Percentiles rank a stretch among this genome's conserved stretches.
phyloP scores from a whole-genome alignment of 1,140 invertebrate species.

The Drosophila paulistorum region DNA sequence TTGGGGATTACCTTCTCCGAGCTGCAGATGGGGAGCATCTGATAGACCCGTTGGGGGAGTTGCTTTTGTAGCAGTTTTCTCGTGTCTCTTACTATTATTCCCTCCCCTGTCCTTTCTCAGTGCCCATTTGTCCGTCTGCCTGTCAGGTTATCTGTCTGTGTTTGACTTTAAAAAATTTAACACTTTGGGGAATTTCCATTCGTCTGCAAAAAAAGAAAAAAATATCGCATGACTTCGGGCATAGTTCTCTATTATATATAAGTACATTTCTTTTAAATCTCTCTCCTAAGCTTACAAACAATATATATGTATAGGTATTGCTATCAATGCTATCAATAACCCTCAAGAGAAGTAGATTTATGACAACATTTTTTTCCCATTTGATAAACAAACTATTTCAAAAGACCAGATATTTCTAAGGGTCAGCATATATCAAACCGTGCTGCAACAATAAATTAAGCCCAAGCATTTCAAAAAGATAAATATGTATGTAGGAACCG shows the following conservation, averaged over 20 bases:
- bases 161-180: conserved; percentile 64
- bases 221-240: conserved; percentile 6
- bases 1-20: conserved; percentile 69
- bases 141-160: conserved; percentile 20
- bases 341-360: background rate
- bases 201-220: conserved; percentile 19
- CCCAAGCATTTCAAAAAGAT: too few relatives aligned
- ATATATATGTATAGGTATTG: too few relatives aligned
- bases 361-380: background rate
- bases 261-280: background rate
- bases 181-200: conserved; percentile 50
- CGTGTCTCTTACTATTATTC: background rate
- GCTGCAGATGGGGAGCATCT: conserved; percentile 41
- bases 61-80: conserved; percentile 6
- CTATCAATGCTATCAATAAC: background rate
- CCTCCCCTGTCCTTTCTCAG: background rate
- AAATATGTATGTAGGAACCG: too few relatives aligned
- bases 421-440: too few relatives aligned
- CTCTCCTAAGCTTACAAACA: too few relatives aligned
- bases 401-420: background rate
- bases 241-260: background rate
- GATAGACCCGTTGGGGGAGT: conserved; percentile 28
- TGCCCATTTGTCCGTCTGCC: conserved; percentile 8
- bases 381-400: background rate
- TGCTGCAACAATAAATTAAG: too few relatives aligned